Evolutionary conservation across 2,113 vertebrate species (phyloP).

Genomic region (Petromus typicus): DNA sequence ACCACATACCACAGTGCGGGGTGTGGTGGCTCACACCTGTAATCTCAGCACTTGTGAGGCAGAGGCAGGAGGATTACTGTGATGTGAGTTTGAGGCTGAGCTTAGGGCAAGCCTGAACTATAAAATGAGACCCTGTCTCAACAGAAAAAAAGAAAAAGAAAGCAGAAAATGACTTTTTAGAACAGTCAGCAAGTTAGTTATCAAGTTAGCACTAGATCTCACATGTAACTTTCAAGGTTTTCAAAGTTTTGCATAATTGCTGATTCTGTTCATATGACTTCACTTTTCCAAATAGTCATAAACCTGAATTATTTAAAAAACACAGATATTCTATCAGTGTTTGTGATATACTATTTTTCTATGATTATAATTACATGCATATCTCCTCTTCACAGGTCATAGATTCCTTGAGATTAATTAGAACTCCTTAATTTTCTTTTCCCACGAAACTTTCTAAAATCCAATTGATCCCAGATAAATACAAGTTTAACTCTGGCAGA

Average conservation of each 20-base stretch:
- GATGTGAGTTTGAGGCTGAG: too few species aligned
- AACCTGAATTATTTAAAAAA: neutral
- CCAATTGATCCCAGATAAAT: neutral
- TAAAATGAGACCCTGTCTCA: too few species aligned
- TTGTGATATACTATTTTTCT: neutral
- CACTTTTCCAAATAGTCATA: neutral
- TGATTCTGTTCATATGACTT: neutral
- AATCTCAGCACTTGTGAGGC: too few species aligned
- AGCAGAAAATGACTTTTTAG: too few species aligned
- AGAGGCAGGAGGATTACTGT: too few species aligned
- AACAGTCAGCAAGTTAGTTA: neutral
- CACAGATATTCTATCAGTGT: neutral
- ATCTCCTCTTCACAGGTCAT: neutral
- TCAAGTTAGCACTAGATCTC: too few species aligned
- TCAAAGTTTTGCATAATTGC: neutral
- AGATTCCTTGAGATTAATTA: neutral
- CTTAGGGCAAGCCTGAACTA: too few species aligned
- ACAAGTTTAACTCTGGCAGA: neutral
- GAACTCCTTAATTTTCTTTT: neutral
- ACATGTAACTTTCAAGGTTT: constrained; percentile 31
- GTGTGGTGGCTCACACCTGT: too few species aligned
- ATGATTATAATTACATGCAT: neutral
- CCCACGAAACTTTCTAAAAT: neutral
- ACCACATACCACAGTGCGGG: too few species aligned
- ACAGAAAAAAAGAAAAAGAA: neutral